phyloP scores from a whole-genome alignment of 2,113 vertebrate species.

The Fregetta grallaria region DNA sequence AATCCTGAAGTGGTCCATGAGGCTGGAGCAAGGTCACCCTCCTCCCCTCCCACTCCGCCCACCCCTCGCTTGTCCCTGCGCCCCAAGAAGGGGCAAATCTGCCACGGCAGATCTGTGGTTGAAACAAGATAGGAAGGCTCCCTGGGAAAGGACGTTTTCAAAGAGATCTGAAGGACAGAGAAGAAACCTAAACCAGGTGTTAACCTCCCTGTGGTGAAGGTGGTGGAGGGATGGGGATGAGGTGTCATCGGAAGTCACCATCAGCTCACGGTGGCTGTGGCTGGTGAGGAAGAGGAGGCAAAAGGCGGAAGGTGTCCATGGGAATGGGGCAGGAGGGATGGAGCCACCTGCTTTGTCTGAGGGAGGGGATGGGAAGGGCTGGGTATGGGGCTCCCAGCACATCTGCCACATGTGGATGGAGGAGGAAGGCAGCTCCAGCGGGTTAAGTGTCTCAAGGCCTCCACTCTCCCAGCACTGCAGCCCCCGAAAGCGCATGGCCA shows the following conservation, averaged over 20 bases:
- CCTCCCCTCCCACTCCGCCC: accelerated
- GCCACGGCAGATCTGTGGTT: accelerated
- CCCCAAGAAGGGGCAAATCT: not conserved
- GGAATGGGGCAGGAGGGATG: not conserved
- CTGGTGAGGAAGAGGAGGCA: not conserved
- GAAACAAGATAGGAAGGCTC: not conserved
- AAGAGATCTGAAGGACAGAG: not conserved
- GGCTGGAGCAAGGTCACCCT: not conserved
- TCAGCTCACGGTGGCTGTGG: accelerated
- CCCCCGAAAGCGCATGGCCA: not conserved
- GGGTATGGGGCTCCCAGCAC: not conserved
- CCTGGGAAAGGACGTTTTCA: not conserved
- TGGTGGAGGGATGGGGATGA: not conserved
- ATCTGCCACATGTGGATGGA: not conserved
- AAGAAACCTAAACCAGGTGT: not conserved
- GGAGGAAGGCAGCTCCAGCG: not conserved
- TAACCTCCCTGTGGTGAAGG: not conserved
- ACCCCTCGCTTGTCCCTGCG: not conserved
- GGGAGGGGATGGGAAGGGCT: not conserved
- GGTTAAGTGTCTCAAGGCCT: not conserved
- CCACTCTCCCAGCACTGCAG: not conserved
- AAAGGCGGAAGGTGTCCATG: not conserved
- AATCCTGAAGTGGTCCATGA: not conserved
- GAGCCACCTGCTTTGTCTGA: not conserved
- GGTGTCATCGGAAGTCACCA: not conserved